Conservation (phyloP, 2,113 vertebrate species). For the Terrapene triunguis region DNA sequence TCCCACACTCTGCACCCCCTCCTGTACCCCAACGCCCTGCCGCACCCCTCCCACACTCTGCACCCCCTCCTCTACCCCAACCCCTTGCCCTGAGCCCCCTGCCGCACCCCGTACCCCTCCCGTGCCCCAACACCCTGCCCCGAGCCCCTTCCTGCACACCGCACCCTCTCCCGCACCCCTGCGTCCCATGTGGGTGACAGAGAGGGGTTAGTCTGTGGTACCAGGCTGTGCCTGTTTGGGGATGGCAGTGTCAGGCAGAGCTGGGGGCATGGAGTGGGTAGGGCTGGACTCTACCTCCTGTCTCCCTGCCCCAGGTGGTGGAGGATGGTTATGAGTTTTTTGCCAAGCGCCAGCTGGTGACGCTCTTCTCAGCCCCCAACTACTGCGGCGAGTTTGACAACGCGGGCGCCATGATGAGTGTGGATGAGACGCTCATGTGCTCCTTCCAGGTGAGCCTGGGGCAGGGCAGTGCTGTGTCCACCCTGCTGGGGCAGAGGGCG, state of each 20-base stretch:
- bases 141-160: no score
- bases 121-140: no score
- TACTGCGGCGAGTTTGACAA: conserved; percentile 98
- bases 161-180: no score
- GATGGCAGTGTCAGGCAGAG: not conserved
- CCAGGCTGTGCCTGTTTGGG: not conserved
- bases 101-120: no score
- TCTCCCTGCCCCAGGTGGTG: conserved; percentile 84
- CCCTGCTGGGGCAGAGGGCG: accelerated
- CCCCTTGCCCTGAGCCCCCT: no score
- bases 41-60: no score
- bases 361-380: conserved; percentile 96
- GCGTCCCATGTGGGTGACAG: not conserved
- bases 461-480: no score
- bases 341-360: conserved; percentile 96
- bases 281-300: no score
- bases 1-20: no score
- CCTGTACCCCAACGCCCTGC: no score
- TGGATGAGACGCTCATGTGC: conserved; percentile 96
- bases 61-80: no score
- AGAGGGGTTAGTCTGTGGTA: not conserved
- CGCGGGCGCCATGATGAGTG: conserved; percentile 97
- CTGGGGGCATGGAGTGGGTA: not conserved
- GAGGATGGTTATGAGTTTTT: conserved; percentile 98
- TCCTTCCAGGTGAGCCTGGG: conserved; percentile 90